Evolutionary conservation across 2,113 vertebrate species (phyloP).

Genomic region (Colinus virginianus): DNA sequence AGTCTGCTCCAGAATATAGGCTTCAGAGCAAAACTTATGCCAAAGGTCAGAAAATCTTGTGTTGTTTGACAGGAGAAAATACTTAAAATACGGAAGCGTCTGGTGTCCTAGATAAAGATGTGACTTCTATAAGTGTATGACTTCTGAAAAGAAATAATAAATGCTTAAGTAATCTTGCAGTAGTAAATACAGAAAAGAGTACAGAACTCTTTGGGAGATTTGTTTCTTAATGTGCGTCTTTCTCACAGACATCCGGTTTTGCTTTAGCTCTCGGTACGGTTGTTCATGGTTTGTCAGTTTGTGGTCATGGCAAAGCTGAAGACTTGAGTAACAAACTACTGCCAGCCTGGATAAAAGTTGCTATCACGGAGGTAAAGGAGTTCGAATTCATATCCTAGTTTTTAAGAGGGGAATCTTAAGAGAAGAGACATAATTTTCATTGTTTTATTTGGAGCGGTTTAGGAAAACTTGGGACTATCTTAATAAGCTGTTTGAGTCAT

Average conservation of each 20-base stretch:
- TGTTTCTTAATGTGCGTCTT: not conserved
- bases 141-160: not conserved
- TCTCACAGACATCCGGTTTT: constrained; percentile 89
- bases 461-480: not conserved
- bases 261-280: constrained; percentile 89
- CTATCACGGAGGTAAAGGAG: constrained; percentile 87
- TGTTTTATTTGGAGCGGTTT: not conserved
- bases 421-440: not conserved
- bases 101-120: not conserved
- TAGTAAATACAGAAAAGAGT: not conserved
- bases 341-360: constrained; percentile 88
- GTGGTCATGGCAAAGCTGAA: constrained; percentile 92
- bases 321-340: constrained; percentile 87
- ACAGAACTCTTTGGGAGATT: not conserved
- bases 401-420: not conserved
- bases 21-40: not conserved
- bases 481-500: not conserved
- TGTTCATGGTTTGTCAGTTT: constrained; percentile 88
- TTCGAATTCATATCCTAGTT: not conserved
- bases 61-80: not conserved
- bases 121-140: not conserved
- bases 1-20: not conserved
- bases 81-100: not conserved
- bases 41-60: not conserved
- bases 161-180: not conserved